phyloP scores from a whole-genome alignment of 2,888 invertebrate species.

The Drosophila macrospina region DNA sequence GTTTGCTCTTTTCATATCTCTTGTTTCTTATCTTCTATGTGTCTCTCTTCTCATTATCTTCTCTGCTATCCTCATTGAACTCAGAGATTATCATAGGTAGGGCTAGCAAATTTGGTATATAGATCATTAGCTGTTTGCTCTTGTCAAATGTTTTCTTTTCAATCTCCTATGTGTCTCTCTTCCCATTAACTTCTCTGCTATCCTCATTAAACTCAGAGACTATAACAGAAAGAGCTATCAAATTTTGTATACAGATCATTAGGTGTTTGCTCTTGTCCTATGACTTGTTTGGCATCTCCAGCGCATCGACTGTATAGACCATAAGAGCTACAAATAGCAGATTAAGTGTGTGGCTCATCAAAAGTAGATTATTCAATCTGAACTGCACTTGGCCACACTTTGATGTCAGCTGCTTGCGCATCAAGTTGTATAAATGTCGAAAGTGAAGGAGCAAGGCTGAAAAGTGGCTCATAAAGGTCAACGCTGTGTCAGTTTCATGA shows the following conservation, averaged over 20 bases:
- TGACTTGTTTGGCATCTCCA: neutral
- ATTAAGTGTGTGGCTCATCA: neutral
- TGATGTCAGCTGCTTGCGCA: neutral
- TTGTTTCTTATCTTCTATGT: too few species aligned
- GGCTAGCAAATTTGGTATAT: neutral
- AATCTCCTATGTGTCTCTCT: neutral
- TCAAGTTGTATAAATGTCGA: constrained; percentile 35
- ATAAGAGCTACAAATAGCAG: constrained; percentile 1
- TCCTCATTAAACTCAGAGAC: neutral
- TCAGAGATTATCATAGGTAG: neutral
- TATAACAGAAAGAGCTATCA: neutral
- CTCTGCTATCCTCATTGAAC: neutral
- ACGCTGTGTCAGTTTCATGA: constrained; percentile 23
- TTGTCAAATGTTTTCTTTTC: neutral
- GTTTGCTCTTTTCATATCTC: neutral
- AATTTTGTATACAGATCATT: neutral
- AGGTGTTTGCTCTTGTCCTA: neutral
- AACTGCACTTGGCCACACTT: constrained; percentile 1
- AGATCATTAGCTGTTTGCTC: neutral
- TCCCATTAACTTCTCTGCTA: neutral
- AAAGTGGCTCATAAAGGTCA: constrained; percentile 37
- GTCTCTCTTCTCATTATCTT: too few species aligned
- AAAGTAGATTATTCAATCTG: neutral
- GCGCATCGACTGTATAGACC: too few species aligned
- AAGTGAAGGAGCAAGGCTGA: constrained; percentile 8